These are phyloP conservation scores for Platynereis dumerilii DNA, from an alignment of 2,888 invertebrate species.

Conservation along the genomic window DNA sequence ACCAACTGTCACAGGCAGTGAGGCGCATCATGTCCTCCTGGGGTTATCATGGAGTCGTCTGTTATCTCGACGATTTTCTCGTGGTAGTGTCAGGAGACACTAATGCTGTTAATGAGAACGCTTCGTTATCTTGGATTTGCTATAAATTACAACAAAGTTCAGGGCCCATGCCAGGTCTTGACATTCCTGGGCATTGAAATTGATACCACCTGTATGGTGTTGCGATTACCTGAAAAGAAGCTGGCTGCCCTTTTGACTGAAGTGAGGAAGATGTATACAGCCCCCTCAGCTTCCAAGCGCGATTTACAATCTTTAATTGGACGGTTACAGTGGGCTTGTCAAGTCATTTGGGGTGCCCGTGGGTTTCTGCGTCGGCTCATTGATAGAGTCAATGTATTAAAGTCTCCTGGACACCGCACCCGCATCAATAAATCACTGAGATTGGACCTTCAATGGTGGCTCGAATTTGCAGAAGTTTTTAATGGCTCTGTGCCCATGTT, in stretches of 20 bases:
- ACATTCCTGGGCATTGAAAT: constrained; percentile 4
- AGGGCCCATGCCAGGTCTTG: too few relatives aligned
- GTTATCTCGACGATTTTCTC: too few relatives aligned
- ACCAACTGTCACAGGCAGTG: too few relatives aligned
- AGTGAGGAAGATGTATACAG: too few relatives aligned
- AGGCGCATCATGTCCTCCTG: too few relatives aligned
- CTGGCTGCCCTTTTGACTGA: too few relatives aligned
- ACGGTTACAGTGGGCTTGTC: neutral
- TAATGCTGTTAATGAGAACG: too few relatives aligned
- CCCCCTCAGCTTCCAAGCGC: too few relatives aligned
- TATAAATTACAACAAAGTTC: too few relatives aligned
- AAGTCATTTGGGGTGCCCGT: neutral
- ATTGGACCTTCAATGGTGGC: neutral
- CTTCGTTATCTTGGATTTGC: too few relatives aligned
- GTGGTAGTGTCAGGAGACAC: too few relatives aligned
- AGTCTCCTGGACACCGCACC: neutral
- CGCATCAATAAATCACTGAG: neutral
- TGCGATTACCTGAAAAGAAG: neutral
- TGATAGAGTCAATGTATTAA: neutral
- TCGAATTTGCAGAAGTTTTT: neutral
- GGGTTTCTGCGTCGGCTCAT: neutral
- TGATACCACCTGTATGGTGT: neutral
- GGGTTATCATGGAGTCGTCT: too few relatives aligned
- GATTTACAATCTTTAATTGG: neutral
- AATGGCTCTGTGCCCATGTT: neutral